Percentiles rank a stretch among this genome's conserved stretches.
These are phyloP conservation scores for Centroberyx gerrardi DNA, from an alignment of 2,797 vertebrate species.

Conservation along the genomic window DNA sequence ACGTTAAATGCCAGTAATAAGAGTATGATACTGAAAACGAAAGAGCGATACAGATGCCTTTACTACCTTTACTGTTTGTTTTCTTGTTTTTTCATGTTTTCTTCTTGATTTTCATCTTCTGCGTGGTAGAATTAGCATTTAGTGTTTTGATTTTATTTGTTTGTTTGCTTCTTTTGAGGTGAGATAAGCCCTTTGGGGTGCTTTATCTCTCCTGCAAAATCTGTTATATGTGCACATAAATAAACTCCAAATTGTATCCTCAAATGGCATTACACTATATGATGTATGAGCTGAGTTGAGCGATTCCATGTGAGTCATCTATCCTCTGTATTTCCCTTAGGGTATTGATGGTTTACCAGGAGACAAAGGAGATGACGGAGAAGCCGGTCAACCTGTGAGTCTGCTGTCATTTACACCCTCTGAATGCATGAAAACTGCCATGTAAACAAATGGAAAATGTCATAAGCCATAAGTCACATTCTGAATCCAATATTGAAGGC, in stretches of 20 bases:
- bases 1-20: background rate
- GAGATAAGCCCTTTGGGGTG: background rate
- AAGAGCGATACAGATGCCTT: background rate
- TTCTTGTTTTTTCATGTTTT: background rate
- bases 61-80: background rate
- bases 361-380: slow-evolving; percentile 98
- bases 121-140: background rate
- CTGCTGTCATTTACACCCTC: background rate
- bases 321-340: slow-evolving; percentile 76
- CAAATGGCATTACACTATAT: background rate
- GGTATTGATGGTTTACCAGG: slow-evolving; percentile 93
- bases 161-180: background rate
- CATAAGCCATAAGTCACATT: background rate
- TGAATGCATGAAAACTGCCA: background rate
- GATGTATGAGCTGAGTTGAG: background rate
- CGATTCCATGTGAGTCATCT: slow-evolving; percentile 3
- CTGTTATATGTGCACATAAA: background rate
- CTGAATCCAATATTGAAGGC: background rate
- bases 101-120: background rate
- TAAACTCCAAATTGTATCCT: background rate
- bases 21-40: background rate
- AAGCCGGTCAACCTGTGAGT: slow-evolving; percentile 95
- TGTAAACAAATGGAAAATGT: slow-evolving; percentile 5
- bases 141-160: background rate
- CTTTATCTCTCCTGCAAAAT: background rate